phyloP scores from a whole-genome alignment of 2,113 vertebrate species.

The Mesitornis unicolor region DNA sequence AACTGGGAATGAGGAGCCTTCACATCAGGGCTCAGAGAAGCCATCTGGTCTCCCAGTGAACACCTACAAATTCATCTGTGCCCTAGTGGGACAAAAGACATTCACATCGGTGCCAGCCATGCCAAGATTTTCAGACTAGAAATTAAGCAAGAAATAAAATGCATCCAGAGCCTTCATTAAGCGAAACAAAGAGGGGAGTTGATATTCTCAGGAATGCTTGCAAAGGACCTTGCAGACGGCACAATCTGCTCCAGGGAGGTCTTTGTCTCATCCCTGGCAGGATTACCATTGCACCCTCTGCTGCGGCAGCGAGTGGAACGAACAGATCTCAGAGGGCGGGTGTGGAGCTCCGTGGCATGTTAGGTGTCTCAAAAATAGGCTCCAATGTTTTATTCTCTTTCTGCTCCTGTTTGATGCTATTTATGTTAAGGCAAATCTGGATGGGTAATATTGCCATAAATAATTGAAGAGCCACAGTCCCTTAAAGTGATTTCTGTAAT shows the following conservation, averaged over 20 bases:
- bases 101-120: accelerated
- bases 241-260: not conserved
- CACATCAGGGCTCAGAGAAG: not conserved
- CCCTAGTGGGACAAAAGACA: not conserved
- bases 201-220: not conserved
- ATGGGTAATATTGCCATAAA: constrained; percentile 2
- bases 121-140: not conserved
- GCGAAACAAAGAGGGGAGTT: not conserved
- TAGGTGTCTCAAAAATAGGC: constrained; percentile 35
- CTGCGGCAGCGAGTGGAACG: not conserved
- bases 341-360: not conserved
- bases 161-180: not conserved
- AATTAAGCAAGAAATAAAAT: not conserved
- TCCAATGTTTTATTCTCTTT: constrained; percentile 31
- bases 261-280: not conserved
- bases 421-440: constrained; percentile 38
- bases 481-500: constrained; percentile 17
- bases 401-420: constrained; percentile 38
- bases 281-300: not conserved
- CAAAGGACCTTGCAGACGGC: not conserved
- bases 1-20: not conserved
- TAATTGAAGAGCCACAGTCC: constrained; percentile 45
- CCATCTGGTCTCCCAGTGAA: not conserved
- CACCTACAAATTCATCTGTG: not conserved
- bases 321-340: not conserved